Conservation (phyloP, 2,888 invertebrate genomes). For the Dynastes tityus region DNA sequence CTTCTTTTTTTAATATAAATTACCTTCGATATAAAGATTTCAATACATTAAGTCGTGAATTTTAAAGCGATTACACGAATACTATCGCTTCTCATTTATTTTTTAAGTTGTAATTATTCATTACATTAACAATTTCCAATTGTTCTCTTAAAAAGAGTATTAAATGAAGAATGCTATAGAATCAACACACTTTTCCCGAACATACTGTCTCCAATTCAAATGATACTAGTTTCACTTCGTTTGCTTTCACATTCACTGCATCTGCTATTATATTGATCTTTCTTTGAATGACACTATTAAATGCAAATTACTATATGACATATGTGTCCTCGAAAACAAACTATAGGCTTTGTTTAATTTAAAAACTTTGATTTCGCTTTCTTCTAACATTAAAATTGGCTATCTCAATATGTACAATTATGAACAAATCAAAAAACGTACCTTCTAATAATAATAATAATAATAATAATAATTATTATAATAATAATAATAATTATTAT, state of each 20-base stretch:
- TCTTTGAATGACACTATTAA: neutral
- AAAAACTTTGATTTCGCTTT: neutral
- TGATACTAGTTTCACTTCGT: slow-evolving; percentile 14
- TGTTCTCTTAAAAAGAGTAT: no score
- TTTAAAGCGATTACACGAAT: no score
- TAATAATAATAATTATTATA: no score
- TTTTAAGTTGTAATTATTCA: neutral
- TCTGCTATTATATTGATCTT: slow-evolving; percentile 1
- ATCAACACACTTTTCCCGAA: slow-evolving; percentile 17
- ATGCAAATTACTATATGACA: neutral
- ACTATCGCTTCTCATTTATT: neutral
- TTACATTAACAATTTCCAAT: no score
- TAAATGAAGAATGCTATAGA: neutral
- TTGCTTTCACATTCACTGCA: slow-evolving; percentile 17
- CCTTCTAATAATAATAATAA: no score
- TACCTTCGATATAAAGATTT: no score
- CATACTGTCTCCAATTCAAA: neutral
- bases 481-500: no score
- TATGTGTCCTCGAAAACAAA: neutral
- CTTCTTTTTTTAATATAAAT: no score
- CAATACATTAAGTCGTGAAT: no score
- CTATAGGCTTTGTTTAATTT: neutral
- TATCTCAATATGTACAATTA: no score
- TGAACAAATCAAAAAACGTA: no score
- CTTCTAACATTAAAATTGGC: no score